Conservation (phyloP, 2,113 vertebrate genomes). For the Patagioenas fasciata region DNA sequence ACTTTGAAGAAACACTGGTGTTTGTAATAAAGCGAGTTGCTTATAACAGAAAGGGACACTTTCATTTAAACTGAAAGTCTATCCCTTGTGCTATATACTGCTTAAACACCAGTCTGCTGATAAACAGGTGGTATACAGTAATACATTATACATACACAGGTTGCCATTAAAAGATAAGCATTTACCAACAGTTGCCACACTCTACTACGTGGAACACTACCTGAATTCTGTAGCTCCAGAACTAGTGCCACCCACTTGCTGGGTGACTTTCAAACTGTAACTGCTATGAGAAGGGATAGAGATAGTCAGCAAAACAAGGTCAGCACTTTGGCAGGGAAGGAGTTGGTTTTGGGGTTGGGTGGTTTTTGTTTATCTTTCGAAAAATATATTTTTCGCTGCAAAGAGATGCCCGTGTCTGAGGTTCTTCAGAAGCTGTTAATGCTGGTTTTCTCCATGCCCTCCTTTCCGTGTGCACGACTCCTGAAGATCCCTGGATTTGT, state of each 20-base stretch:
- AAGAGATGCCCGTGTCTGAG: background rate
- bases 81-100: background rate
- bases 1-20: background rate
- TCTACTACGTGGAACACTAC: background rate
- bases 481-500: background rate
- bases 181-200: background rate
- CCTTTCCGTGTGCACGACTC: background rate
- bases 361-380: background rate
- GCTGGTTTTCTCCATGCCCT: background rate
- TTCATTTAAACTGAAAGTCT: background rate
- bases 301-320: background rate
- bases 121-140: background rate
- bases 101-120: background rate
- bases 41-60: background rate
- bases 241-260: background rate
- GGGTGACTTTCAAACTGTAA: background rate
- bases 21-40: background rate
- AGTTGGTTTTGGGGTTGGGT: background rate
- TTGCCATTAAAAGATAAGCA: background rate
- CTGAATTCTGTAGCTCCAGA: background rate
- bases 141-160: background rate
- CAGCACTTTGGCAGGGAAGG: background rate
- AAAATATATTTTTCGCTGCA: rapidly evolving
- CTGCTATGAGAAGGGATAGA: background rate
- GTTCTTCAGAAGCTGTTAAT: background rate